Conservation (phyloP, 2,797 vertebrate genomes). For the Paramormyrops hopkinsi region DNA sequence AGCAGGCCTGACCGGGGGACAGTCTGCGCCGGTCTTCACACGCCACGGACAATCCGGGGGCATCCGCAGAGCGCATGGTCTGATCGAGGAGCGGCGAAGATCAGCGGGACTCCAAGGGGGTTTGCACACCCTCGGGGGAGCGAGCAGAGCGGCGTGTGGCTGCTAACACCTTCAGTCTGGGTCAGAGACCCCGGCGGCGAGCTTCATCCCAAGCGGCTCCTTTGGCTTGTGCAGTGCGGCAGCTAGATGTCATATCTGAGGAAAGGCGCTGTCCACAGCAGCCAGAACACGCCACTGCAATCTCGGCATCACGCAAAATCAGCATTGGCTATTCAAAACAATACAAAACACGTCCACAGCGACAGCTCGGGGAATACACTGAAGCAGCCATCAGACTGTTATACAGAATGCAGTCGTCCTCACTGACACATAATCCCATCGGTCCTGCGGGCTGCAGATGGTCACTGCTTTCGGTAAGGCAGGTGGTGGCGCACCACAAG, state of each 20-base stretch:
- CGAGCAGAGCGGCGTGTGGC: too few relatives aligned
- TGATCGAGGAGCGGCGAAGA: background rate
- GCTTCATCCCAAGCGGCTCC: too few relatives aligned
- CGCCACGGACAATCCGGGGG: background rate
- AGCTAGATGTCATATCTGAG: background rate
- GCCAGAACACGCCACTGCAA: background rate
- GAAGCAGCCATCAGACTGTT: background rate
- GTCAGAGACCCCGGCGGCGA: too few relatives aligned
- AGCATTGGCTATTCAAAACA: background rate
- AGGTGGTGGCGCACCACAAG: background rate
- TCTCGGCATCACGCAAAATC: background rate
- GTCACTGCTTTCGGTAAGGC: background rate
- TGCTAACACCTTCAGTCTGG: background rate
- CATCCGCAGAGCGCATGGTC: background rate
- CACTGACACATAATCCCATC: background rate
- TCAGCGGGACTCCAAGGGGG: constrained; percentile 10
- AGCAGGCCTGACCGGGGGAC: too few relatives aligned
- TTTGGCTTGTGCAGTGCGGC: background rate
- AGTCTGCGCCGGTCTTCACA: background rate
- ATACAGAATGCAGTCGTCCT: background rate
- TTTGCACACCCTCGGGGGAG: background rate
- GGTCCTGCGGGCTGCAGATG: background rate
- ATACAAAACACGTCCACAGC: background rate
- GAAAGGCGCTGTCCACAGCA: background rate
- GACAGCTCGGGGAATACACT: background rate